Conservation (phyloP, 2,888 invertebrate species). For the Adela reaumurella region DNA sequence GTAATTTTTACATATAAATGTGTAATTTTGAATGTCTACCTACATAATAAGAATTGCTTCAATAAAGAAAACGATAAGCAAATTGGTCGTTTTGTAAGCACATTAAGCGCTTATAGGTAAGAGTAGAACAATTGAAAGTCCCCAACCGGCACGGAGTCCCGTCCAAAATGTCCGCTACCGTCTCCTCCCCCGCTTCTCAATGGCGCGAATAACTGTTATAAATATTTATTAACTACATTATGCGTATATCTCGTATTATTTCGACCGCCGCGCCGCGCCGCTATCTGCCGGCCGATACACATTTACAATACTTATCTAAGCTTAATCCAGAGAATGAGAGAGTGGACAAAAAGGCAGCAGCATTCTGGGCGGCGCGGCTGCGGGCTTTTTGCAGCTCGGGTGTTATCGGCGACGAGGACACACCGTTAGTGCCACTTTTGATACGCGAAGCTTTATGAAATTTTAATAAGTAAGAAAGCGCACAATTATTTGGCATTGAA, state of each 20-base stretch:
- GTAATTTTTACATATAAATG: too few relatives aligned
- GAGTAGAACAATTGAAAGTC: too few relatives aligned
- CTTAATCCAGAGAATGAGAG: not conserved
- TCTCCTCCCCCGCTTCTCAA: too few relatives aligned
- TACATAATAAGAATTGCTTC: too few relatives aligned
- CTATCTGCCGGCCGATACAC: constrained; percentile 27
- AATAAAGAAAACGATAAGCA: too few relatives aligned
- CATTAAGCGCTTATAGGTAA: too few relatives aligned
- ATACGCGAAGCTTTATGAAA: constrained; percentile 20
- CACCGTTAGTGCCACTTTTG: constrained; percentile 45
- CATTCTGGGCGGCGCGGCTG: constrained; percentile 23
- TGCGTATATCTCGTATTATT: constrained; percentile 19
- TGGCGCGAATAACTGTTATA: constrained; percentile 32
- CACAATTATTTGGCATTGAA: too few relatives aligned
- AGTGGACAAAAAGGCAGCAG: not conserved
- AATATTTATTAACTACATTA: constrained; percentile 47
- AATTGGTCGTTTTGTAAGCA: too few relatives aligned
- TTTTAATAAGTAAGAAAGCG: not conserved
- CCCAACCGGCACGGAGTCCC: too few relatives aligned
- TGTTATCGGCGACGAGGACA: constrained; percentile 30
- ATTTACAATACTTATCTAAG: constrained; percentile 29
- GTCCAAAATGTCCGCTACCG: too few relatives aligned
- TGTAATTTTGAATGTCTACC: too few relatives aligned
- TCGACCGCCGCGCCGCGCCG: constrained; percentile 15
- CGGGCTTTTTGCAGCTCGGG: constrained; percentile 47